Percentiles rank a stretch among this genome's conserved stretches.
Conservation (phyloP, 2,888 invertebrate genomes). For the Nycteola revayana region DNA sequence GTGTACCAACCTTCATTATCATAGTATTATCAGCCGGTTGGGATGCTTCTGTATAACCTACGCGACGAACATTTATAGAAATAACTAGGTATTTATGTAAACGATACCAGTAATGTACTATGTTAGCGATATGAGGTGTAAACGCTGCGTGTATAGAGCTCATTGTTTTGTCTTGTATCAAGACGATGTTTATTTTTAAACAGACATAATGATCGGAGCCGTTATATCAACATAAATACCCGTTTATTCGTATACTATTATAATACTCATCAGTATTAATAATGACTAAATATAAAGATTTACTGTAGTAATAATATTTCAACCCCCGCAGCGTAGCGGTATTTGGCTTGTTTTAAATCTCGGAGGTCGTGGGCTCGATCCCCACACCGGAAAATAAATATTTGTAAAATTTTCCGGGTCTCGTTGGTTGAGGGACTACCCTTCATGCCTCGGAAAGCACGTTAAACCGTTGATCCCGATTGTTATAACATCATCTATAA, state of each 20-base stretch:
- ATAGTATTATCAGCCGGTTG: conserved; percentile 40
- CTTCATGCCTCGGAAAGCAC: no score
- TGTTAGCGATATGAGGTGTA: conserved; percentile 33
- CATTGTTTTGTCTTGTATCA: conserved; percentile 47
- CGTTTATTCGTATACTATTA: no score
- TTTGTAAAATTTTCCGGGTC: no score
- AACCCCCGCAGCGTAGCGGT: no score
- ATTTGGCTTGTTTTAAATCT: no score
- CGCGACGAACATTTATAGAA: conserved; percentile 12
- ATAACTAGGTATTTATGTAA: conserved; percentile 20
- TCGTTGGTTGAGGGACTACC: no score
- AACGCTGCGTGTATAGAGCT: conserved; percentile 36
- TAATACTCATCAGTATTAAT: no score
- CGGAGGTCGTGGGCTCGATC: no score
- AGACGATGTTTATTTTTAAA: conserved; percentile 37
- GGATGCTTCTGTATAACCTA: conserved; percentile 29
- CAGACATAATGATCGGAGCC: conserved; percentile 38
- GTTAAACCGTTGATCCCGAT: no score
- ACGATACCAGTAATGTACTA: conserved; percentile 23
- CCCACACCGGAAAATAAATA: no score
- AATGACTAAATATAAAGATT: conserved; percentile 3
- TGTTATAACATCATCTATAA: no score
- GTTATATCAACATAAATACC: conserved; percentile 32
- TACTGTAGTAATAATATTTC: conserved; percentile 10
- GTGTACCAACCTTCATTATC: conserved; percentile 49